Evolutionary conservation across 2,113 vertebrate species (phyloP).

Genomic region (Gnathonemus echidnorhynchus): DNA sequence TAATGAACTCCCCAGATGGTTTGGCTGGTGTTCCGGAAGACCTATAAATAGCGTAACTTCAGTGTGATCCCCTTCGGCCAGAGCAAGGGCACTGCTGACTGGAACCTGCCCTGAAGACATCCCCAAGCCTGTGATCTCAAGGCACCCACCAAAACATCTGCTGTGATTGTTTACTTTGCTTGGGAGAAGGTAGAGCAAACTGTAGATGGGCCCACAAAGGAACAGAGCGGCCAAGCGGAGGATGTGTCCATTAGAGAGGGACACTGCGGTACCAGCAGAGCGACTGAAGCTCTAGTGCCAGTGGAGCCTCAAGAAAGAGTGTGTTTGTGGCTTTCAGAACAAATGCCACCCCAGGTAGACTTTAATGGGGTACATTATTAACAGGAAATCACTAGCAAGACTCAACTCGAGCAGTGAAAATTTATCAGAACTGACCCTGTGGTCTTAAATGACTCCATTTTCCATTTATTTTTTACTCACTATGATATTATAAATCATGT

Average conservation of each 20-base stretch:
- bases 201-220: not conserved
- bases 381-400: not conserved
- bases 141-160: not conserved
- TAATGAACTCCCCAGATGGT: constrained; percentile 52
- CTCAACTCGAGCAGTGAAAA: not conserved
- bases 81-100: not conserved
- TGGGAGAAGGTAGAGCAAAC: not conserved
- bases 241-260: not conserved
- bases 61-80: not conserved
- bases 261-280: not conserved
- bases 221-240: not conserved
- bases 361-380: not conserved
- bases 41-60: constrained; percentile 48
- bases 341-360: not conserved
- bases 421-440: not conserved
- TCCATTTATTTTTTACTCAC: not conserved
- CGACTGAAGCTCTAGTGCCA: not conserved
- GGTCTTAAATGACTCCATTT: not conserved
- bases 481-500: not conserved
- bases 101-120: not conserved
- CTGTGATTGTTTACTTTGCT: not conserved
- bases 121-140: not conserved
- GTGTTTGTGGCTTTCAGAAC: not conserved
- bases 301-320: not conserved
- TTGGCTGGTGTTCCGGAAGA: constrained; percentile 38